phyloP scores from a whole-genome alignment of 2,113 vertebrate genomes.

The Myocastor coypus region DNA sequence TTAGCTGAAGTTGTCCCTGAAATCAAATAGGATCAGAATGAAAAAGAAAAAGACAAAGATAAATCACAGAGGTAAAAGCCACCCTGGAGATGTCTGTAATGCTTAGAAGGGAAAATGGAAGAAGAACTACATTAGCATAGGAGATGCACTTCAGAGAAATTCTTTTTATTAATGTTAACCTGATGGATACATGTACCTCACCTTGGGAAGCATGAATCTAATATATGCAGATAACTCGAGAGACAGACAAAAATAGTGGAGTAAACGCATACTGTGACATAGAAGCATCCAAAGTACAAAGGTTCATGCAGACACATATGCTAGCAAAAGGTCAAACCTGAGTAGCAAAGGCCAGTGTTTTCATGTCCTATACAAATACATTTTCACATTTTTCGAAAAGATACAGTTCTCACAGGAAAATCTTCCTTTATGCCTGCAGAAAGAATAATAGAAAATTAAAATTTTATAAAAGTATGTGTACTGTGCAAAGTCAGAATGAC shows the following conservation, averaged over 20 bases:
- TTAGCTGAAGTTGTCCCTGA: background rate
- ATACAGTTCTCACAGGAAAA: background rate
- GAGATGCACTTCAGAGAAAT: background rate
- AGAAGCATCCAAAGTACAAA: background rate
- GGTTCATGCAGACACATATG: background rate
- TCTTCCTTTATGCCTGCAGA: constrained; percentile 69
- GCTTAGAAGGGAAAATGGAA: background rate
- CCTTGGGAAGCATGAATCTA: background rate
- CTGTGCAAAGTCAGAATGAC: constrained; percentile 81
- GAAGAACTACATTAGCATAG: background rate
- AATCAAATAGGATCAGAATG: background rate
- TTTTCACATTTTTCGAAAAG: constrained; percentile 13
- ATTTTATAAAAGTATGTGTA: constrained; percentile 82
- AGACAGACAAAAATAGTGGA: background rate
- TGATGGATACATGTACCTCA: background rate
- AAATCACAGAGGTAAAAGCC: background rate
- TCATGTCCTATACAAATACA: background rate
- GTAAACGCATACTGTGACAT: background rate
- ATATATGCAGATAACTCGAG: background rate
- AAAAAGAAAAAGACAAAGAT: constrained; percentile 16
- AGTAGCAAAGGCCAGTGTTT: background rate
- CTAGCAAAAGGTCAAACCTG: background rate
- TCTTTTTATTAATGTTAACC: background rate
- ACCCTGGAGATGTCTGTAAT: background rate
- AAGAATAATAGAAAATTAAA: constrained; percentile 83